A percentile compares a stretch with the other conserved stretches of the same genome.
Evolutionary conservation across 2,797 vertebrate genomes (phyloP).

Genomic region (Lepilemur ruficaudatus): DNA sequence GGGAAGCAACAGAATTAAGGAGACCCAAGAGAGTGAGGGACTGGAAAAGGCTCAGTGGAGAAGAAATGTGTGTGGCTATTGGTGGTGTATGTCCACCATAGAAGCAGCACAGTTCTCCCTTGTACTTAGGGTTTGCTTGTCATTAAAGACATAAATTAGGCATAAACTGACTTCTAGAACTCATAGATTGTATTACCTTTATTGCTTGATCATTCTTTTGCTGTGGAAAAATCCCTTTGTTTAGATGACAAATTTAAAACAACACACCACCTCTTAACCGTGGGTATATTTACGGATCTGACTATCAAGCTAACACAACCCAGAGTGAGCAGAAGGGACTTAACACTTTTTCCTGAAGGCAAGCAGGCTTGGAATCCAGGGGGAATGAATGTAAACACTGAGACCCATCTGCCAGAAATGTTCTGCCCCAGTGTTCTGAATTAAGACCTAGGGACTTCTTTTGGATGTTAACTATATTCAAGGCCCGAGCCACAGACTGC

Average conservation of each 20-base stretch:
- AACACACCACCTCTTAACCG: conserved; percentile 39
- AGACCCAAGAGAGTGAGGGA: background rate
- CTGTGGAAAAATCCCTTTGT: background rate
- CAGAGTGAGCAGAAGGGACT: conserved; percentile 62
- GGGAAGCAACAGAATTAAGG: background rate
- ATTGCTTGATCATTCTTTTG: background rate
- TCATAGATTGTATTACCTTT: conserved; percentile 2
- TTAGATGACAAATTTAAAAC: conserved; percentile 47
- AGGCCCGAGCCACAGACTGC: background rate
- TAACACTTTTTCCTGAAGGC: conserved; percentile 67
- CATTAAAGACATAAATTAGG: background rate
- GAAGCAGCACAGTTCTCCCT: background rate
- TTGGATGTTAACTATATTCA: conserved; percentile 57
- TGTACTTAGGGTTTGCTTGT: background rate
- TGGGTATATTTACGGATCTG: conserved; percentile 52
- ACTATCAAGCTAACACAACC: conserved; percentile 32
- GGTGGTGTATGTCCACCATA: background rate
- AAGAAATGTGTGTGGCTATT: background rate
- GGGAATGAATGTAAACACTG: conserved; percentile 60
- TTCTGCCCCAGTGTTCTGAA: conserved; percentile 66
- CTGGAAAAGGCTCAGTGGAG: background rate
- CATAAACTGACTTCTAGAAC: background rate
- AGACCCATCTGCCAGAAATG: conserved; percentile 70
- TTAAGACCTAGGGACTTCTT: conserved; percentile 62
- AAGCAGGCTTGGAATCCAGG: conserved; percentile 75